phyloP scores from a whole-genome alignment of 2,797 vertebrate species.

The Morus bassanus region DNA sequence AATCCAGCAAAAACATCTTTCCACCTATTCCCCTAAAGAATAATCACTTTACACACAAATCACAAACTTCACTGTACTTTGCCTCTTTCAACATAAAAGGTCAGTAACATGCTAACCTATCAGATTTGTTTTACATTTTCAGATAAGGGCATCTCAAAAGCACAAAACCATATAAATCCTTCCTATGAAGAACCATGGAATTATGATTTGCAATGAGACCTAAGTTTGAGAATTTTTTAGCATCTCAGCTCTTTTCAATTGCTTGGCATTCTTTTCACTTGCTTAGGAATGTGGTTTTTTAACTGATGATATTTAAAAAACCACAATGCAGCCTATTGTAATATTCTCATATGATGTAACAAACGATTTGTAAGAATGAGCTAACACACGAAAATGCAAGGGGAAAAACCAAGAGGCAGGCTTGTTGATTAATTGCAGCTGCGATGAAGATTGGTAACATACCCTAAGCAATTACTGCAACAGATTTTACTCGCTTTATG shows the following conservation, averaged over 20 bases:
- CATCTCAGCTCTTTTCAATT: background rate
- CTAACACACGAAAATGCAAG: background rate
- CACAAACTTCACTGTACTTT: background rate
- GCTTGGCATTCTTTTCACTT: background rate
- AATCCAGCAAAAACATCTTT: background rate
- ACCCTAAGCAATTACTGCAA: background rate
- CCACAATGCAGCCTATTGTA: background rate
- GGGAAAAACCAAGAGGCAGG: background rate
- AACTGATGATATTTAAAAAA: background rate
- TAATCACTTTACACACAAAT: background rate
- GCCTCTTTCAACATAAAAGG: background rate
- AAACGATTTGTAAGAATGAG: conserved; percentile 26
- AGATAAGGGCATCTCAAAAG: background rate
- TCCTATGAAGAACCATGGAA: background rate
- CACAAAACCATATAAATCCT: background rate
- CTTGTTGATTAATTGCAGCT: background rate
- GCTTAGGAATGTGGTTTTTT: background rate
- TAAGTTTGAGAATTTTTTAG: background rate
- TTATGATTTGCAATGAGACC: background rate
- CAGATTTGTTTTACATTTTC: background rate
- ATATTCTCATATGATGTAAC: background rate
- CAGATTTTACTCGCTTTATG: background rate
- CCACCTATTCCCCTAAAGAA: background rate
- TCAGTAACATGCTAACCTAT: background rate
- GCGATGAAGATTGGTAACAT: background rate